Evolutionary conservation across 2,888 invertebrate genomes (phyloP).

Genomic region (Argynnis bischoffii): DNA sequence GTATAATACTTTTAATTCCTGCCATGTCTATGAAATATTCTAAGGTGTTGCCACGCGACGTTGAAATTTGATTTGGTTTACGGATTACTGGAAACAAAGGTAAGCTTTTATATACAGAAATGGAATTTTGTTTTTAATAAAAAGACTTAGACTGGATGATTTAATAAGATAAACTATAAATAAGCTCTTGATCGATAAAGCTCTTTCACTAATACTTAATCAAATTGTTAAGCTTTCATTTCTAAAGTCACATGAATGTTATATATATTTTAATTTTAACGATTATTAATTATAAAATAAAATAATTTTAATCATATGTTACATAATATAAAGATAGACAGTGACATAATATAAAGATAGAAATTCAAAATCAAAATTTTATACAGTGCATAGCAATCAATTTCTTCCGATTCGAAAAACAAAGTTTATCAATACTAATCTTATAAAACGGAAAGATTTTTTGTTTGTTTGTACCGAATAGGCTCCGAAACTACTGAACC

Average conservation of each 20-base stretch:
- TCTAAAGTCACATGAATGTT: neutral
- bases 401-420: no score
- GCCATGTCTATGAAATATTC: neutral
- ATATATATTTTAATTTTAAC: no score
- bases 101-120: constrained; percentile 1
- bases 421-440: no score
- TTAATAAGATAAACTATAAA: constrained; percentile 3
- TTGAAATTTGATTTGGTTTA: constrained; percentile 5
- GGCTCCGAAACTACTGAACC: no score
- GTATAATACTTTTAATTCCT: neutral
- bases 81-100: constrained; percentile 8
- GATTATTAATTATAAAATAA: no score
- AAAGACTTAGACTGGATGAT: constrained; percentile 5
- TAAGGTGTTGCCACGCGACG: neutral
- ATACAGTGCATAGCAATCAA: no score
- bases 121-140: constrained; percentile 3
- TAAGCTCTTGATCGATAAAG: neutral
- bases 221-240: neutral
- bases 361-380: no score
- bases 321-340: no score
- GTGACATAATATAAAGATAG: no score
- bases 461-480: no score
- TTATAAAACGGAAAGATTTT: no score
- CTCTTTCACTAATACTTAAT: neutral
- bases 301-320: no score